Percentiles rank a stretch among this genome's conserved stretches.
Conservation (phyloP, 2,113 vertebrate species). For the Cyanoderma ruficeps region DNA sequence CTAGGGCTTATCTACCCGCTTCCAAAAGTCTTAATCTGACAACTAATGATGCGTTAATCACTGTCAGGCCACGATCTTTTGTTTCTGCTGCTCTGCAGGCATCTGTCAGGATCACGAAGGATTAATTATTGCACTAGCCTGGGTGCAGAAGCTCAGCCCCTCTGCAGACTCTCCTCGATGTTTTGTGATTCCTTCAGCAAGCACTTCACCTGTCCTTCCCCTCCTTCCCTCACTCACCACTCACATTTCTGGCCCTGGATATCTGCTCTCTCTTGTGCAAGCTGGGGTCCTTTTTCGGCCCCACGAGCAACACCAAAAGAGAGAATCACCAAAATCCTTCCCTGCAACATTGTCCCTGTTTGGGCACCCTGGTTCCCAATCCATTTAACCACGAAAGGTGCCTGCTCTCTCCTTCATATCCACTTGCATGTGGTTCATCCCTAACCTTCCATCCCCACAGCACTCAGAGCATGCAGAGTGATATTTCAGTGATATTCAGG, state of each 20-base stretch:
- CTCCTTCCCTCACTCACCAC: neutral
- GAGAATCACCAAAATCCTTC: neutral
- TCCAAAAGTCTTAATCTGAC: constrained; percentile 12
- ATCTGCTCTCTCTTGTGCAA: neutral
- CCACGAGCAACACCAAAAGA: neutral
- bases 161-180: accelerated
- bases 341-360: neutral
- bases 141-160: neutral
- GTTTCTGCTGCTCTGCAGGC: constrained; percentile 19
- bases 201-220: neutral
- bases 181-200: neutral
- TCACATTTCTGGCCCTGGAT: neutral
- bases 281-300: neutral
- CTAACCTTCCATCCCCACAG: neutral
- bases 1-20: constrained; percentile 9
- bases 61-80: neutral
- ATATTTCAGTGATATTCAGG: neutral
- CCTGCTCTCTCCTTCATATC: neutral
- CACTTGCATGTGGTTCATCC: neutral
- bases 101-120: constrained; percentile 23
- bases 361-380: neutral
- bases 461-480: neutral
- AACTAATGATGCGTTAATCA: constrained; percentile 23
- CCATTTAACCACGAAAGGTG: neutral
- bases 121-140: neutral